Percentiles rank a stretch among this genome's conserved stretches.
Conservation (phyloP, 2,113 vertebrate genomes). For the Rhagologus leucostigma region DNA sequence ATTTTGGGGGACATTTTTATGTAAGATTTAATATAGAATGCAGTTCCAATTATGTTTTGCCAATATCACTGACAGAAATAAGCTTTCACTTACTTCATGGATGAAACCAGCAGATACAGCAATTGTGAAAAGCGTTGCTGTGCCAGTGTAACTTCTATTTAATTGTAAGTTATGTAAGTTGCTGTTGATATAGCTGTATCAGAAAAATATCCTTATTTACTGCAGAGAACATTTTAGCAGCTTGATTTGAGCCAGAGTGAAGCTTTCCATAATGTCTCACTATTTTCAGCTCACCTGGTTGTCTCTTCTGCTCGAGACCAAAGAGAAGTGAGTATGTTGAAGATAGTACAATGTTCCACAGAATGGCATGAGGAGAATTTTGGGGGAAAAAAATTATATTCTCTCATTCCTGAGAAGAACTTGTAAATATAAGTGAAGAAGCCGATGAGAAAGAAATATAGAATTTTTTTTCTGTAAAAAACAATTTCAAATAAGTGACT, state of each 20-base stretch:
- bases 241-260: neutral
- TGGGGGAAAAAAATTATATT: neutral
- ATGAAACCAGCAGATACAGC: neutral
- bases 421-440: neutral
- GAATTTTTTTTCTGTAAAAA: neutral
- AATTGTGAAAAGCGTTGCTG: neutral
- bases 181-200: neutral
- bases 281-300: neutral
- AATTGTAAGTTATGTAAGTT: neutral
- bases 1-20: neutral
- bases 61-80: neutral
- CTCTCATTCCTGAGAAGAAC: neutral
- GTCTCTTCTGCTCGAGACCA: neutral
- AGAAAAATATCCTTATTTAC: neutral
- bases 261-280: neutral
- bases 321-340: neutral
- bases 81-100: neutral
- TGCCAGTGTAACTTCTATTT: neutral
- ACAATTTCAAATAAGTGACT: constrained; percentile 38
- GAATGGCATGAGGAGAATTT: neutral
- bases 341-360: neutral
- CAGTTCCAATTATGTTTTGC: neutral
- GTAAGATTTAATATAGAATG: neutral
- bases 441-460: neutral
- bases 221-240: neutral